Percentiles rank a stretch among this genome's conserved stretches.
Evolutionary conservation across 2,113 vertebrate genomes (phyloP).

Genomic region (Sinocyclocheilus maitianheensis): DNA sequence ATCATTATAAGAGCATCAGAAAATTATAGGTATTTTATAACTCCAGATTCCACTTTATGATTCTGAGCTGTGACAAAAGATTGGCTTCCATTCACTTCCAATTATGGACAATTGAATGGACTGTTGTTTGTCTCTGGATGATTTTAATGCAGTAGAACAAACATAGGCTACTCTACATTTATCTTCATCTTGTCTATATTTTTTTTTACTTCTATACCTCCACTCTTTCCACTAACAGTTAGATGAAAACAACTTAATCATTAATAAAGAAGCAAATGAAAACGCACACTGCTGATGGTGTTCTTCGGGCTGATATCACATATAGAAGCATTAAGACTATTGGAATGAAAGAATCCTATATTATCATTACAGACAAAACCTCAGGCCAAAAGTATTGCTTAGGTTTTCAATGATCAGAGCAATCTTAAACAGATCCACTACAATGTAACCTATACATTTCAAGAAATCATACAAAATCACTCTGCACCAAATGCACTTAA

Average conservation of each 20-base stretch:
- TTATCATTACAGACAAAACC: not conserved
- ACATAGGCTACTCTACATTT: not conserved
- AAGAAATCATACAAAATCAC: not conserved
- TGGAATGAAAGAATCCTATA: not conserved
- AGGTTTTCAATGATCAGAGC: not conserved
- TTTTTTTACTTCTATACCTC: conserved; percentile 16
- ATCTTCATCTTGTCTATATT: conserved; percentile 4
- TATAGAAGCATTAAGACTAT: not conserved
- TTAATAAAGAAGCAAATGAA: conserved; percentile 1
- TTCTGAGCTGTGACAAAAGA: not conserved
- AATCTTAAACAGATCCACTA: not conserved
- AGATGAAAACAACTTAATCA: not conserved
- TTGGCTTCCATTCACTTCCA: conserved; percentile 20
- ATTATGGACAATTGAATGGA: conserved; percentile 11
- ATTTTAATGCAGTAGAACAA: too few relatives aligned
- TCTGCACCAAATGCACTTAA: not conserved
- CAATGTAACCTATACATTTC: not conserved
- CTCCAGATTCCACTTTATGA: not conserved
- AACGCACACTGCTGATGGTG: not conserved
- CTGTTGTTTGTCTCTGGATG: conserved; percentile 10
- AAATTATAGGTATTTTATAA: not conserved
- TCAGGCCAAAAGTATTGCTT: not conserved
- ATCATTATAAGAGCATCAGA: not conserved
- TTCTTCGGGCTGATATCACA: not conserved
- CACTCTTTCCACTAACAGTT: not conserved